Conservation (phyloP, 2,888 invertebrate genomes). For the Leptinotarsa juncta region DNA sequence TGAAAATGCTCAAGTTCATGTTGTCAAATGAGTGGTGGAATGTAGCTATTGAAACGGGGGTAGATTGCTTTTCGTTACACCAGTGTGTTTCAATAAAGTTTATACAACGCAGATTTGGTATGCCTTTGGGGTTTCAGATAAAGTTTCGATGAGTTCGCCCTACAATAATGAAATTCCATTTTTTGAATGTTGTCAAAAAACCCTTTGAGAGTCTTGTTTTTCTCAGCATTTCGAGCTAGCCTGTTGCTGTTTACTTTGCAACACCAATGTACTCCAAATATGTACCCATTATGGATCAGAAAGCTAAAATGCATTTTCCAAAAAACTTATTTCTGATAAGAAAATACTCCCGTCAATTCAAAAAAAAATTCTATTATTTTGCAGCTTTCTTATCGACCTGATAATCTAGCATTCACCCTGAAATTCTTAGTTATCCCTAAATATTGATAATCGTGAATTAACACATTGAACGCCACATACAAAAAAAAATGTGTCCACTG, state of each 20-base stretch:
- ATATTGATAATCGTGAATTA: no score
- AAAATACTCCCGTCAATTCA: no score
- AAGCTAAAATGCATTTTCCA: no score
- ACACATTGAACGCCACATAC: no score
- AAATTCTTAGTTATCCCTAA: no score
- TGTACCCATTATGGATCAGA: no score
- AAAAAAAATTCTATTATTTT: no score
- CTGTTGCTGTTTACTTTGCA: conserved; percentile 15
- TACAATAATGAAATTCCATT: conserved; percentile 42
- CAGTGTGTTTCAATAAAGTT: conserved; percentile 24
- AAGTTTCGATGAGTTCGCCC: conserved; percentile 33
- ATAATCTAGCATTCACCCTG: no score
- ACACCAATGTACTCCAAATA: no score
- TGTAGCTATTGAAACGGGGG: conserved; percentile 10
- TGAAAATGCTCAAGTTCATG: neutral
- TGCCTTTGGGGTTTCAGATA: conserved; percentile 42
- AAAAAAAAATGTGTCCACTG: no score
- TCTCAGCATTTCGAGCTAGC: conserved; percentile 6
- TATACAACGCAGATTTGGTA: conserved; percentile 34
- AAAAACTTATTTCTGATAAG: no score
- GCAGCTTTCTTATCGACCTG: no score
- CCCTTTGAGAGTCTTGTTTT: conserved; percentile 18
- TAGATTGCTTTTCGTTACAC: conserved; percentile 7
- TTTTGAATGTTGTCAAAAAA: conserved; percentile 29
- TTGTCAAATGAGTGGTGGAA: conserved; percentile 26